phyloP scores from a whole-genome alignment of 1,140 invertebrate species.

The Megalonaias nervosa region DNA sequence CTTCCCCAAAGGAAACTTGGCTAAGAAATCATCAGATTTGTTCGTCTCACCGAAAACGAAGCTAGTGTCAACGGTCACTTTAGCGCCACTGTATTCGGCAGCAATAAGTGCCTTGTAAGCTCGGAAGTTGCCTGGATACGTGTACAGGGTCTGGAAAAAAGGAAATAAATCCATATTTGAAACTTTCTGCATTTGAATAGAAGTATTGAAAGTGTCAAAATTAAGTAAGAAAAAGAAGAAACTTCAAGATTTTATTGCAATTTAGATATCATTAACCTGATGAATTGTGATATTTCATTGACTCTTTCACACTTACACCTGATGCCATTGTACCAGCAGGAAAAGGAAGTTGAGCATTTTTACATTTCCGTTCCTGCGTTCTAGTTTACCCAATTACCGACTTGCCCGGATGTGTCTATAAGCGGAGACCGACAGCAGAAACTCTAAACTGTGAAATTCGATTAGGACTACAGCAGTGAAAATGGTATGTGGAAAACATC shows the following conservation, averaged over 20 bases:
- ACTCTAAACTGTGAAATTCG: too few relatives aligned
- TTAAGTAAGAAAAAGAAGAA: too few relatives aligned
- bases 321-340: constrained; percentile 73
- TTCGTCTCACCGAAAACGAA: constrained; percentile 97
- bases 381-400: neutral
- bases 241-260: too few relatives aligned
- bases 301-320: constrained; percentile 72
- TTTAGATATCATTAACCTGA: too few relatives aligned
- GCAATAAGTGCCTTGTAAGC: constrained; percentile 92
- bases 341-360: constrained; percentile 58
- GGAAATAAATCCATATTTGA: neutral
- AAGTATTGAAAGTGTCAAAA: too few relatives aligned
- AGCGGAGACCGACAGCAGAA: too few relatives aligned
- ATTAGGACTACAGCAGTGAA: too few relatives aligned
- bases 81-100: constrained; percentile 92
- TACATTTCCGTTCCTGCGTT: constrained; percentile 44
- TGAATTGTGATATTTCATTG: too few relatives aligned
- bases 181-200: too few relatives aligned
- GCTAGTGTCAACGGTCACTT: constrained; percentile 84
- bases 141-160: constrained; percentile 90
- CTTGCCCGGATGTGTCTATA: constrained; percentile 50
- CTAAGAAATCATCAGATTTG: constrained; percentile 86
- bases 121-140: constrained; percentile 96
- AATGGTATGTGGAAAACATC: too few relatives aligned
- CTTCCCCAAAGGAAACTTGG: constrained; percentile 97